Evolutionary conservation across 2,113 vertebrate genomes (phyloP), one percentile per base, ranked within the genome.

Genomic region (Jacana jacana): DNA sequence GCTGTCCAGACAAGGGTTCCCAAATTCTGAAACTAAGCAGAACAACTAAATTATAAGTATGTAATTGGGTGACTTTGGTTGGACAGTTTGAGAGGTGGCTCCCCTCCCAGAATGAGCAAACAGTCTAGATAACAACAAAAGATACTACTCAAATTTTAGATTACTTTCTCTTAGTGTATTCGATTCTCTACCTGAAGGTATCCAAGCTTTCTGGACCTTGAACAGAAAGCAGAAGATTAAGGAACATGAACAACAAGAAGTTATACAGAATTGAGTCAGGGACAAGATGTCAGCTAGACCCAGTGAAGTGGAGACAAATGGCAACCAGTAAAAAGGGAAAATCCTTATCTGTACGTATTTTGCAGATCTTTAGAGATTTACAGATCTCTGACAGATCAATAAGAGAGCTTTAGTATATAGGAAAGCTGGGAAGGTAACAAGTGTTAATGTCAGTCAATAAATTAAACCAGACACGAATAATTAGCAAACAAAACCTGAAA

Each of bases 61-160:
- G 0, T n/a, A 49, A 90, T 86, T 69, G 52, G 17, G 37, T 0
- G 0, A 66, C 27, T 48, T 48, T 0, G 0, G 52, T 17, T 52
- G n/a, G 64, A 22, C n/a, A 60, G 51, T 77, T 33, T 31, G 22
- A 70, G 83, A 84, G 17, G 61, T 35, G 40, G 35, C 60, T 31
- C 30, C 30, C 23, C 28, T 71, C 17, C 70, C 17, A 57, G 66
- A 60, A 39, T 51, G 40, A 57, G 52, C 46, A 54, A 86, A 58
- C 33, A 63, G 24, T 7, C 63, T 4, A 35, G 37, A 24, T n/a
- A n/a, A 82, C n/a, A 78, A 87, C 77, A 75, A 89, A 95, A 31
- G 46, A 64, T 8, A 23, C 55, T 11, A 54, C 44, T 85, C 19
- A 55, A 39, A 70, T 27, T 80, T 58, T 51, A 30, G 17, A 37